These are phyloP conservation scores for Scopus umbretta DNA, from an alignment of 2,113 vertebrate genomes.

Conservation along the genomic window DNA sequence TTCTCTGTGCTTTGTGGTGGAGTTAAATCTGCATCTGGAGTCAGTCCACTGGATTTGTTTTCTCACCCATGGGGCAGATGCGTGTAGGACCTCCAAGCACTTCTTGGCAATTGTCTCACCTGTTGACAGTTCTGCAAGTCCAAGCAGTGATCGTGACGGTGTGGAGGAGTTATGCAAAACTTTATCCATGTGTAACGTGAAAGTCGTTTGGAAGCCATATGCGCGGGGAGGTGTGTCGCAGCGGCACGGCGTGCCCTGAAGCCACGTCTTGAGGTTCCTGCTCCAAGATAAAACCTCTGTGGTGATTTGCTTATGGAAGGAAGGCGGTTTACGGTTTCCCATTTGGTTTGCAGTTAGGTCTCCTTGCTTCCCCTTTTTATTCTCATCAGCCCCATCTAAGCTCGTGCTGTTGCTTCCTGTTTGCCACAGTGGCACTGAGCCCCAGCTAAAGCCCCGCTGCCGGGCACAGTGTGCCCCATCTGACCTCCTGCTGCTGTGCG, in stretches of 20 bases:
- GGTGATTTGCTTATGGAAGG: not conserved
- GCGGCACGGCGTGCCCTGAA: not conserved
- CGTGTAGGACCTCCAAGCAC: not conserved
- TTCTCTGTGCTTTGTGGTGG: not conserved
- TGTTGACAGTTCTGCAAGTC: slow-evolving; percentile 6
- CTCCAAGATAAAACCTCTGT: not conserved
- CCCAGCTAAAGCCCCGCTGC: not conserved
- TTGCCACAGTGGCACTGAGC: not conserved
- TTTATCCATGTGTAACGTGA: fast-evolving
- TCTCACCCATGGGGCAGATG: not conserved
- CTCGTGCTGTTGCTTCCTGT: not conserved
- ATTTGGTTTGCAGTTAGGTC: not conserved
- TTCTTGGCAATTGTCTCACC: not conserved
- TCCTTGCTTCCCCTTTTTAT: not conserved
- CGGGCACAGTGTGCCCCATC: fast-evolving
- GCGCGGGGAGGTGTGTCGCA: not conserved
- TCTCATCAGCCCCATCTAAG: not conserved
- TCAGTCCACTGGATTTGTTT: not conserved
- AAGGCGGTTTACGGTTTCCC: not conserved
- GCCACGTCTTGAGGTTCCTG: not conserved
- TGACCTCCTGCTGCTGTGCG: not conserved
- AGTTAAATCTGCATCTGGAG: not conserved
- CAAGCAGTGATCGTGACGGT: not conserved
- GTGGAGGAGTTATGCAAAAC: not conserved
- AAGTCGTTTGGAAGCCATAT: not conserved